Base-by-base conservation (phyloP, 2,888 invertebrate species). In the Drosophila anomelani region DNA sequence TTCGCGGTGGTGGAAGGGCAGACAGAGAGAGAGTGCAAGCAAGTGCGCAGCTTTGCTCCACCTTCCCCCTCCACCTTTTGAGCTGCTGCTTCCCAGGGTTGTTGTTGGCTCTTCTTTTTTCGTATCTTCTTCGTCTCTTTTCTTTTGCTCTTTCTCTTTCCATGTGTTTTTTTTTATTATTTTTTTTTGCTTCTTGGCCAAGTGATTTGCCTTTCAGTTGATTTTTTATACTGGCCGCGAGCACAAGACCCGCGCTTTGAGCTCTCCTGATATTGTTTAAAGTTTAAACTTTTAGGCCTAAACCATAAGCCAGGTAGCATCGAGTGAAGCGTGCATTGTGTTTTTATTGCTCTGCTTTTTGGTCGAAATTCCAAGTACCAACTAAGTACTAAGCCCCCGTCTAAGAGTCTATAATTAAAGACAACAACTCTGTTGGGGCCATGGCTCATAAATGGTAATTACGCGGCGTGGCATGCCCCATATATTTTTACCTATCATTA, bases 171-270 rank as follows among this genome's bases (percentile, higher is more conserved):
- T 34, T 32, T 23, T 34, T 47, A 38, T 34, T 34, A 5, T 41
- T 39, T 9, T 41, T 17, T 44, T 46, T 46, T 26, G 74, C 70
- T 62, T 75, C 69, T 75, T 75, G 54, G 71, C 80, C 79, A 70
- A 71, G 67, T 81, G 84, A 80, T 84, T 84, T 75, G 84, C 63
- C 67, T 78, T 79, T 88, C 81, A 86, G 88, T 86, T 84, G 75
- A 78, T 70, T 79, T 85, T 78, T 80, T 73, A 74, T 72, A 74
- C 81, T 66, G 81, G 76, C 76, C 83, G 86, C 75, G 79, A 77
- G 75, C 74, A 79, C 70, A 77, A 80, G 71, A 63, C 64, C 78
- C 71, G 66, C 76, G 57, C 32, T 36, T 39, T 34, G 59, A 60
- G 47, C 62, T 62, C 54, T 39, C 36, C 36, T 69, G 73, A 76